A percentile compares a stretch with the other conserved stretches of the same genome.
These are phyloP conservation scores for Heteractis magnifica DNA, from an alignment of 92 coral and sea anemone genomes.

Conservation along the genomic window DNA sequence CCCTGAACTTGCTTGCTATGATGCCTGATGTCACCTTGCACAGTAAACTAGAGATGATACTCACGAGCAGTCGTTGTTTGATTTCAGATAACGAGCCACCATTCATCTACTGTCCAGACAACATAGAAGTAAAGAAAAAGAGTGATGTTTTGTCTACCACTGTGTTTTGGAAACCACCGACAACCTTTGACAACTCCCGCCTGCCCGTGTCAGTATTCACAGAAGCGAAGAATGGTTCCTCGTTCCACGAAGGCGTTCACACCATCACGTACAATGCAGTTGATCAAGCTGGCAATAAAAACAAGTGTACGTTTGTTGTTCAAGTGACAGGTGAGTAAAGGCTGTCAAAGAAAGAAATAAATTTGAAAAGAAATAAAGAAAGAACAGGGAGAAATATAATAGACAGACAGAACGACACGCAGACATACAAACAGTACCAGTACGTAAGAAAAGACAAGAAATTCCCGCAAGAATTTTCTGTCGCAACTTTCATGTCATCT, in stretches of 20 bases:
- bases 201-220: constrained; percentile 57
- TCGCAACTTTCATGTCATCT: too few relatives aligned
- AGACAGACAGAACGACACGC: too few relatives aligned
- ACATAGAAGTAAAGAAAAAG: constrained; percentile 55
- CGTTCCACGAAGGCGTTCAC: constrained; percentile 53
- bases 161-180: constrained; percentile 75
- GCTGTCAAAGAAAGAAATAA: background rate
- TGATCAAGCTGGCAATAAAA: constrained; percentile 58
- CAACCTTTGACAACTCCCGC: constrained; percentile 80
- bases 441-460: too few relatives aligned
- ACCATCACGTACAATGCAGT: constrained; percentile 71
- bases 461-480: too few relatives aligned
- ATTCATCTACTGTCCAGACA: constrained; percentile 68
- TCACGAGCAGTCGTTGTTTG: background rate
- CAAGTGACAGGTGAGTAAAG: constrained; percentile 63
- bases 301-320: constrained; percentile 65
- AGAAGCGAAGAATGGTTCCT: constrained; percentile 71
- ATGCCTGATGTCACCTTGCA: too few relatives aligned
- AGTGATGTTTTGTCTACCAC: constrained; percentile 7
- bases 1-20: too few relatives aligned
- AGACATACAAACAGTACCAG: too few relatives aligned
- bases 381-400: background rate
- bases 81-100: constrained; percentile 81
- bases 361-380: background rate
- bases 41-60: background rate